phyloP scores from a whole-genome alignment of 2,113 vertebrate species.

The Laticauda laticaudata region DNA sequence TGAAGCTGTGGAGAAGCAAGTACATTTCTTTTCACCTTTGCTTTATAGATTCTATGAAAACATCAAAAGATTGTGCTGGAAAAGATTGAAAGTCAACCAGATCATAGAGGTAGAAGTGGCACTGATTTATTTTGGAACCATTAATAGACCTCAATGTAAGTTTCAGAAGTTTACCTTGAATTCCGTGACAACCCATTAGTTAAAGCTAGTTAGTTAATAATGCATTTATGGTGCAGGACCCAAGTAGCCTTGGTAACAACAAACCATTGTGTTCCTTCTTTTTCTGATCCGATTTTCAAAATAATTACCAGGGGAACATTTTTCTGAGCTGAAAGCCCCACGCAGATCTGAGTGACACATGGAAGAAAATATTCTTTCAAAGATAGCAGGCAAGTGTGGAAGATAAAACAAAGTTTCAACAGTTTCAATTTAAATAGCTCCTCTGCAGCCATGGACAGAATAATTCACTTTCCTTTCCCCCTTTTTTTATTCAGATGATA shows the following conservation, averaged over 20 bases:
- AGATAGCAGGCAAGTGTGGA: background rate
- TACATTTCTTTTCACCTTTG: background rate
- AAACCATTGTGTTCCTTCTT: background rate
- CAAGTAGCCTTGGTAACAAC: background rate
- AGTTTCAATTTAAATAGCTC: background rate
- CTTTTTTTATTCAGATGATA: background rate
- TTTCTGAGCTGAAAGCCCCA: background rate
- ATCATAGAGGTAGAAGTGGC: background rate
- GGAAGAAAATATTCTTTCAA: background rate
- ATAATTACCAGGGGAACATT: background rate
- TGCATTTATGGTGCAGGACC: background rate
- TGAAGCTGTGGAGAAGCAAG: background rate
- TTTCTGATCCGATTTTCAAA: background rate
- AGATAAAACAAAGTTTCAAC: background rate
- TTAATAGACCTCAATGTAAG: background rate
- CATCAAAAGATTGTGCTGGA: background rate
- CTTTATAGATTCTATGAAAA: background rate
- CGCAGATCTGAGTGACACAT: background rate
- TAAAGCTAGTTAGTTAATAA: background rate
- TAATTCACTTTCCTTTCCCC: background rate
- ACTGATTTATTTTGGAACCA: background rate
- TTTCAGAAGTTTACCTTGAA: background rate
- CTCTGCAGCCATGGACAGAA: background rate
- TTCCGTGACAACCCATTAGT: background rate
- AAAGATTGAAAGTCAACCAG: background rate